These are phyloP conservation scores for Ophion costatus DNA, from an alignment of 2,888 invertebrate genomes.

Conservation along the genomic window DNA sequence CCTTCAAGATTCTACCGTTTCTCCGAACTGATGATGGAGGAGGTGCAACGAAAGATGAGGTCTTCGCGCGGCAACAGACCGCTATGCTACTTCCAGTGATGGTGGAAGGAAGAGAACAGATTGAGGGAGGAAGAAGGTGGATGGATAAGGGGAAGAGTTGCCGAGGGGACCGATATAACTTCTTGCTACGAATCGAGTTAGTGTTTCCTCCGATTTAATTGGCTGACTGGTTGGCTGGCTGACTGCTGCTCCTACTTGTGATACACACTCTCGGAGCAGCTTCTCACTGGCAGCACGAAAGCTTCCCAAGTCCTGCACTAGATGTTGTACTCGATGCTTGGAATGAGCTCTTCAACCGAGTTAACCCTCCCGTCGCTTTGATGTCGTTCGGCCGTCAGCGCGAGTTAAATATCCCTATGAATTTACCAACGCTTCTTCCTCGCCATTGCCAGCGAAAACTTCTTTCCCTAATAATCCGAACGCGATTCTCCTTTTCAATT, in stretches of 20 bases:
- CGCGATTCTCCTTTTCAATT: not conserved
- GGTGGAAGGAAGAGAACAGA: constrained; percentile 25
- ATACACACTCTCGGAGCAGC: constrained; percentile 29
- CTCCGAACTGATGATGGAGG: constrained; percentile 1
- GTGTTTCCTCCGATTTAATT: constrained; percentile 70
- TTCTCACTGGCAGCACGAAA: constrained; percentile 46
- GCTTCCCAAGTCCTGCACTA: constrained; percentile 52
- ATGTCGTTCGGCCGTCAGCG: constrained; percentile 67
- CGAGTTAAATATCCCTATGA: constrained; percentile 67
- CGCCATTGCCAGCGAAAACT: not conserved
- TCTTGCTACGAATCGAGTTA: constrained; percentile 68
- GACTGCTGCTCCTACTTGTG: constrained; percentile 45
- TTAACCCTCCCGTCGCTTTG: constrained; percentile 62
- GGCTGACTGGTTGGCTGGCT: constrained; percentile 47
- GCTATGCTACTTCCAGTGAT: constrained; percentile 46
- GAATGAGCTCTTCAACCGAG: constrained; percentile 47
- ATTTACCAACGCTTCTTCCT: constrained; percentile 53
- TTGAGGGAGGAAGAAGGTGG: not conserved
- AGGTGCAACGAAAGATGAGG: constrained; percentile 18
- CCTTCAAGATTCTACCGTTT: constrained; percentile 20
- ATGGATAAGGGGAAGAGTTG: constrained; percentile 17
- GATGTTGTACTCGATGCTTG: constrained; percentile 25
- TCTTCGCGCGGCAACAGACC: constrained; percentile 35
- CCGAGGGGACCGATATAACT: constrained; percentile 66
- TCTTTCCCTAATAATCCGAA: not conserved